These are phyloP conservation scores for Calephelis nemesis DNA, from an alignment of 1,140 invertebrate genomes.

Conservation along the genomic window DNA sequence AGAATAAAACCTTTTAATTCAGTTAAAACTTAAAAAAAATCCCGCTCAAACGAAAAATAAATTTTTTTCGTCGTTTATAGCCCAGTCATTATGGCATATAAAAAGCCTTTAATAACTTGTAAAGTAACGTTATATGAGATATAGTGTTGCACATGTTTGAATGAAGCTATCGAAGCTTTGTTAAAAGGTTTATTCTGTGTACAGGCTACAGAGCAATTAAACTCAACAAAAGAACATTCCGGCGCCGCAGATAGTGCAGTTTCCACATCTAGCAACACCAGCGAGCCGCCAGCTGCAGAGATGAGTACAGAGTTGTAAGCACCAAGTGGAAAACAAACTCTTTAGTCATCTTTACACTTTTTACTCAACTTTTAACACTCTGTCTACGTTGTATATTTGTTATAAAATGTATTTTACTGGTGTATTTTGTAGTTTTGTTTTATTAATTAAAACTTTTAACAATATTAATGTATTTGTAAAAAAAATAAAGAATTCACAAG, in stretches of 20 bases:
- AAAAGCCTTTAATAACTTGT: not conserved
- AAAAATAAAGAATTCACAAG: too few species aligned
- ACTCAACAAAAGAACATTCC: constrained; percentile 34
- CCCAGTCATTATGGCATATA: too few species aligned
- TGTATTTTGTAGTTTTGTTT: not conserved
- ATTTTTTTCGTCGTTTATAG: too few species aligned
- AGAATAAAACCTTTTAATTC: too few species aligned
- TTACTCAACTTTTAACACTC: too few species aligned
- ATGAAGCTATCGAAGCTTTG: constrained; percentile 13
- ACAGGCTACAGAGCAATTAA: constrained; percentile 74
- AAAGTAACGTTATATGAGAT: not conserved
- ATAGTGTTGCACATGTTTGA: not conserved
- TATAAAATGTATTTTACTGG: not conserved
- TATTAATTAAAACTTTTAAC: not conserved
- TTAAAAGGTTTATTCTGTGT: constrained; percentile 30
- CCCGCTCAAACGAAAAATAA: too few species aligned
- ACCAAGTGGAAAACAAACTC: not conserved
- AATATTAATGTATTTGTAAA: too few species aligned
- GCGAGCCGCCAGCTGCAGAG: constrained; percentile 50
- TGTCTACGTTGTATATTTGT: not conserved
- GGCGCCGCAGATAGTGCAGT: constrained; percentile 34
- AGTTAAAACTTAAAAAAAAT: too few species aligned
- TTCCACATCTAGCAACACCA: constrained; percentile 34
- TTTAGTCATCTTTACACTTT: not conserved
- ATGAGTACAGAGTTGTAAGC: constrained; percentile 72